phyloP scores from a whole-genome alignment of 1,140 invertebrate genomes.

The Papilio dardanus region DNA sequence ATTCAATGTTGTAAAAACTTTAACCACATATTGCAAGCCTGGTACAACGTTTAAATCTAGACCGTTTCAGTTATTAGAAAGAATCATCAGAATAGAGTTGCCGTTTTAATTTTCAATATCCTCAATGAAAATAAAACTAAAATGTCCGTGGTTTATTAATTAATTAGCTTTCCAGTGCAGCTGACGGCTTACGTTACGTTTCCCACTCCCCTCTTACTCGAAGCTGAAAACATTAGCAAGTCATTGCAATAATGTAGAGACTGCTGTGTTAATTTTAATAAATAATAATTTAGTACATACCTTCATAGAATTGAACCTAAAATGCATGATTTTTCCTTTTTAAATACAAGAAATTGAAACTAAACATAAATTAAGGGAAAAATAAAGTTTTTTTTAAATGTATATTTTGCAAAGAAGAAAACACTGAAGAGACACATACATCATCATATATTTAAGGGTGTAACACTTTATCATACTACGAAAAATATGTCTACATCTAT shows the following conservation, averaged over 20 bases:
- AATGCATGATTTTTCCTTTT: no score
- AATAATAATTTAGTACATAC: not conserved
- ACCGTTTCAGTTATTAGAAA: not conserved
- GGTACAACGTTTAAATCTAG: not conserved
- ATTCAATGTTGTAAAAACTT: no score
- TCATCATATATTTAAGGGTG: no score
- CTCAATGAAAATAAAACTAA: not conserved
- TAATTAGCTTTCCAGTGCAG: constrained; percentile 6
- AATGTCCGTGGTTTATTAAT: not conserved
- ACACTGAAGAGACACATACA: no score
- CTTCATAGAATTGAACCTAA: not conserved
- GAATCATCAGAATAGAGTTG: not conserved
- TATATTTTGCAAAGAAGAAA: no score
- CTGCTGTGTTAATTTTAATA: constrained; percentile 1
- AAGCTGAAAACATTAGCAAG: constrained; percentile 15
- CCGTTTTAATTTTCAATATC: not conserved
- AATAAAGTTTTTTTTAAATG: no score
- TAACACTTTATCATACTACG: no score
- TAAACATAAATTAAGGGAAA: no score
- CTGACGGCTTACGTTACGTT: constrained; percentile 10
- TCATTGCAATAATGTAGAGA: not conserved
- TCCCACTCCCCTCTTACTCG: not conserved
- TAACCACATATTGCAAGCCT: not conserved
- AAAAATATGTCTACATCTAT: no score
- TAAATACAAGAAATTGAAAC: no score